Base-by-base conservation (phyloP, 2,113 vertebrate genomes). In the Cnemophilus loriae region DNA sequence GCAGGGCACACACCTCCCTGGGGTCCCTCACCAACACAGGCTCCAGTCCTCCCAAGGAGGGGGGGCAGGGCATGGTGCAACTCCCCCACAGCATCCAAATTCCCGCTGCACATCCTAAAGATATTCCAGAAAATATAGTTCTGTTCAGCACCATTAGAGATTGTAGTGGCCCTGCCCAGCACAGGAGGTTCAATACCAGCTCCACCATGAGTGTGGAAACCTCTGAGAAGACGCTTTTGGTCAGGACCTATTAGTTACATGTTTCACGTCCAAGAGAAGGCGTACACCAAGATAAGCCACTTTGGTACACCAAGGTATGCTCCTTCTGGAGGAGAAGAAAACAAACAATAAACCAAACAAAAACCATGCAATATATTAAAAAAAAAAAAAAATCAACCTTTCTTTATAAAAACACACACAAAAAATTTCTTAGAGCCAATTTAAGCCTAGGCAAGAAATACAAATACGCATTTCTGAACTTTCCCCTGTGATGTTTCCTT, bases 291-390 rank as follows among this genome's bases (percentile, higher is more conserved):
- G 33, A 20, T 50, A 78, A 75, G 64, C 5, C 35, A 71, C 35
- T 70, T n/a, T n/a, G n/a, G n/a, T n/a, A n/a, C n/a, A n/a, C n/a
- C n/a, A n/a, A n/a, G n/a, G 33, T 17, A 35, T 17, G 13, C 16
- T 79, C 44, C 47, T 75, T 82, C 20, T 64, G 33, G 35, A 88
- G 18, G 27, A 30, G 4, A 27, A 69, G 16, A 12, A 37, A 41
- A 56, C 52, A 55, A 81, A 27, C 20, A 30, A 33, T 9, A 27
- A 47, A 37, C 23, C 39, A 71, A 77, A 24, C 12, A 76, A 84
- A 64, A 63, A 47, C 3, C 0, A 3, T 23, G 80, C 0, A 0
- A 56, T 53, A 59, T 2, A 47, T n/a, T n/a, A n/a, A n/a, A n/a
- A 28, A 23, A 15, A 35, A 74, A 87, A 65, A 69, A 64, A 61